Base-by-base conservation (phyloP, 1,140 invertebrate genomes). In the Drosophila sechellia region DNA sequence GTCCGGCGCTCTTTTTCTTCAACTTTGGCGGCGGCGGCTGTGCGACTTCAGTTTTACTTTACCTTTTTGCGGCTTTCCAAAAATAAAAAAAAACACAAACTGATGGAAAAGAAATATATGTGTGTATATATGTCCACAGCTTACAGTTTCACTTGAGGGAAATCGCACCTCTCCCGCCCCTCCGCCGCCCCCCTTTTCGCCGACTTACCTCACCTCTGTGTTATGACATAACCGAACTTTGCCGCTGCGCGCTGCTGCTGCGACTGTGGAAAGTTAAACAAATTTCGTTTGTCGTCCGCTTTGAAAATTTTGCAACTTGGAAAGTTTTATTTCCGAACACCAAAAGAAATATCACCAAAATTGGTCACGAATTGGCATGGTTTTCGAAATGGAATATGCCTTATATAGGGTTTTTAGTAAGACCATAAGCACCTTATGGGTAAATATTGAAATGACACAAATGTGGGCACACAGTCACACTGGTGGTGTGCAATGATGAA, bases 141-240 rank as follows among this genome's bases (percentile, higher is more conserved):
- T 81, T 75, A 75, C 84, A 81, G 83, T 86, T 86, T 86, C 83
- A 83, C 83, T 86, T 81, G 83, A 86, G 83, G 83, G 83, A 86
- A 86, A 86, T 86, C 83, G 83, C 83, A 76, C 56, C 59, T 39
- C 76, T 53, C 35, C 56, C 53, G 17, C 48, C 43, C 35, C 57
- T 39, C 20, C 48, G 40, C 40, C 53, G 20, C 13, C 11, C 53
- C 37, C 37, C 22, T 56, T 37, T 20, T 20, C n/a, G 34, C 53
- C 22, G n/a, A 49, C 66, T 55, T 64, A 74, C 58, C 72, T 75
- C 72, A 74, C 70, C 71, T 74, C 59, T 52, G 77, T 55, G 77
- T 55, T 75, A 87, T 86, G 83, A 87, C 81, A 86, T 86, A 86
- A 87, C 81, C 48, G 56, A 56, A 42, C 72, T 42, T 58, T 48